Conservation (phyloP, 2,888 invertebrate species). For the Leptura quadrifasciata region DNA sequence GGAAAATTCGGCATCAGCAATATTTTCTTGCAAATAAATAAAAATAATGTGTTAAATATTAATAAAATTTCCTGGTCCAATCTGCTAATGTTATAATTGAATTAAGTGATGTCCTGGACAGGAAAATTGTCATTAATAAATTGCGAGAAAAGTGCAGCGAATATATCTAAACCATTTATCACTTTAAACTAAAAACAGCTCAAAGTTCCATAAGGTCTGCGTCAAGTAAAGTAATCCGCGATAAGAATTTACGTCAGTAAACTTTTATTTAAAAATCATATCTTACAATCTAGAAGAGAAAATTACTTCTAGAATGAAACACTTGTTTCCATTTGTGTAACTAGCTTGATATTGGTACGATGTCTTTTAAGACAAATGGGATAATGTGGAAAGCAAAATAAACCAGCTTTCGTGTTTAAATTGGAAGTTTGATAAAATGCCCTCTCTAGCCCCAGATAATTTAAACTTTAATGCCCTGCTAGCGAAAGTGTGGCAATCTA, state of each 20-base stretch:
- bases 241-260: conserved; percentile 27
- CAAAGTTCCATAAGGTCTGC: neutral
- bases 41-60: neutral
- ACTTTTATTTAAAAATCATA: conserved; percentile 28
- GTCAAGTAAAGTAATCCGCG: neutral
- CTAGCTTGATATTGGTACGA: neutral
- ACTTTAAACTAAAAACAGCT: conserved; percentile 1
- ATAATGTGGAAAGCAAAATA: neutral
- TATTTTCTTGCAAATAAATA: no score
- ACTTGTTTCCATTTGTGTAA: conserved; percentile 9
- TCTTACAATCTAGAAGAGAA: conserved; percentile 18
- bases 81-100: neutral
- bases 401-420: neutral
- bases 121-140: neutral
- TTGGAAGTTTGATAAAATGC: neutral
- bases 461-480: no score
- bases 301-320: conserved; percentile 7
- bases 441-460: no score
- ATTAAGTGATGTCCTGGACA: neutral
- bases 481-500: no score
- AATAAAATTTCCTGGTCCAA: neutral
- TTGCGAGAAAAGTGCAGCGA: neutral
- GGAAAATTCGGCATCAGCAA: no score
- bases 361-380: conserved; percentile 1
- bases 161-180: conserved; percentile 7